Conservation (phyloP, 2,113 vertebrate genomes). For the Phrynocephalus versicolor region DNA sequence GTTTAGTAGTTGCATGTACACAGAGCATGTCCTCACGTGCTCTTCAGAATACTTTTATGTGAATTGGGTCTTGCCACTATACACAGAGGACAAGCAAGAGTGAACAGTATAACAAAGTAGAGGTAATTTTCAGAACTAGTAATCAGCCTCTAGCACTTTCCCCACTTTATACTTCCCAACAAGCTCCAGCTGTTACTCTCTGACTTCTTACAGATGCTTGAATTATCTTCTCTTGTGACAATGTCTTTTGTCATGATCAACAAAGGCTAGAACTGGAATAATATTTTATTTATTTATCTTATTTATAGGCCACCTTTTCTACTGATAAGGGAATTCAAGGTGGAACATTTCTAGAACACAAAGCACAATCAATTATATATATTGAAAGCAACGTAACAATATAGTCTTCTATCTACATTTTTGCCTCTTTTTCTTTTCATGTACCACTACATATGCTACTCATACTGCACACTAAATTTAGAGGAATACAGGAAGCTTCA, state of each 20-base stretch:
- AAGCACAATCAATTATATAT: no score
- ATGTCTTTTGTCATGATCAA: not conserved
- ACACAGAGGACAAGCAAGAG: not conserved
- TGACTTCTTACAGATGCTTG: not conserved
- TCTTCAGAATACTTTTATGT: conserved; percentile 1
- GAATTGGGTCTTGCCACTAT: not conserved
- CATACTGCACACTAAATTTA: conserved; percentile 35
- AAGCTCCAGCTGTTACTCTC: not conserved
- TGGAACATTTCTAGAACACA: no score
- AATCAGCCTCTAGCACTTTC: not conserved
- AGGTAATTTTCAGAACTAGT: not conserved
- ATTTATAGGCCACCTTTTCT: no score
- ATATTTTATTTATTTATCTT: accelerated
- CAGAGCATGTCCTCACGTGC: not conserved
- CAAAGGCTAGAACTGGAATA: not conserved
- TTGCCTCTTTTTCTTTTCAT: not conserved
- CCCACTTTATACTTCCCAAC: not conserved
- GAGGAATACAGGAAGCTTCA: not conserved
- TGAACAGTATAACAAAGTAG: not conserved
- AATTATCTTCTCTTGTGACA: not conserved
- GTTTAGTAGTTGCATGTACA: not conserved
- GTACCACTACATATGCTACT: not conserved
- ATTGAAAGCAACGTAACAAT: no score
- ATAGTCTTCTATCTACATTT: no score
- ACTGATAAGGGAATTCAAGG: not conserved